Conservation (phyloP, 2,888 invertebrate species). For the Apodemia hepburni region DNA sequence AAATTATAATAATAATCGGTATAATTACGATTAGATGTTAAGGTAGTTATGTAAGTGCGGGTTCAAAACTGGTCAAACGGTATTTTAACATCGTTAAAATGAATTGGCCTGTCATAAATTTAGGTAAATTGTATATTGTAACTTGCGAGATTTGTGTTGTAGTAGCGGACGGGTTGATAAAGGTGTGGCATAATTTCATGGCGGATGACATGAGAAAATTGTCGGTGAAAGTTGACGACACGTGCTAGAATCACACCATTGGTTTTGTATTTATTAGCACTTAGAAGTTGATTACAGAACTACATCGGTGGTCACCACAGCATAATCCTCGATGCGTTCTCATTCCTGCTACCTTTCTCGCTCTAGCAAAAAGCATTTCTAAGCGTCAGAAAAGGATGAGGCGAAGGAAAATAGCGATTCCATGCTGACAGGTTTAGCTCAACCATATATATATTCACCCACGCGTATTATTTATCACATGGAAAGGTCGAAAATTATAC, state of each 20-base stretch:
- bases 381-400: background rate
- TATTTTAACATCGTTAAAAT: conserved; percentile 10
- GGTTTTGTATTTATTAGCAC: background rate
- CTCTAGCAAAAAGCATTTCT: background rate
- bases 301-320: background rate
- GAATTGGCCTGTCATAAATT: conserved; percentile 5
- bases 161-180: background rate
- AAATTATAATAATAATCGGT: conserved; percentile 1
- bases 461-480: no score
- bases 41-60: background rate
- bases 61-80: conserved; percentile 1
- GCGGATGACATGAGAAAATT: conserved; percentile 9
- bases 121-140: conserved; percentile 10
- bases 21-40: background rate
- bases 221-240: background rate
- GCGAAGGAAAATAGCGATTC: no score
- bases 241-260: background rate
- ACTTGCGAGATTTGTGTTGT: background rate
- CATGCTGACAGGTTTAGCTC: no score
- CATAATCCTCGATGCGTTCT: background rate
- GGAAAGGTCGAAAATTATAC: no score
- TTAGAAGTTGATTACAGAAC: background rate
- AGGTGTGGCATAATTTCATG: conserved; percentile 10
- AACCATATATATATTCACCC: no score
- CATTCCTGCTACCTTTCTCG: no score